Percentiles rank a stretch among this genome's conserved stretches.
These are phyloP conservation scores for Acinonyx jubatus DNA, from an alignment of 2,113 vertebrate genomes.

Conservation along the genomic window DNA sequence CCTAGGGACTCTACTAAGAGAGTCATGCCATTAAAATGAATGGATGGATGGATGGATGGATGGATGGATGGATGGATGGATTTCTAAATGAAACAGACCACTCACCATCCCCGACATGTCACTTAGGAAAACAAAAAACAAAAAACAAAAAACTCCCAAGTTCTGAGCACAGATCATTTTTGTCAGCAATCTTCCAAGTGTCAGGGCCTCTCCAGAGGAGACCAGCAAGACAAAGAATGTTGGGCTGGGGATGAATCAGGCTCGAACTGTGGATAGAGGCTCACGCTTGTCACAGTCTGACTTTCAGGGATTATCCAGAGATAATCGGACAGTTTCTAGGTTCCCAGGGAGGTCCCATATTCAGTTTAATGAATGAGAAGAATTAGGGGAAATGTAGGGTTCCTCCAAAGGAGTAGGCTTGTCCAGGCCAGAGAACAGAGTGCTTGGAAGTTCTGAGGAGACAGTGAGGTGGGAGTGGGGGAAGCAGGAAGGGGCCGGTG, in stretches of 20 bases:
- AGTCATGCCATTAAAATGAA: not conserved
- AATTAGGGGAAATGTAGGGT: not conserved
- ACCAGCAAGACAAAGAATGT: not conserved
- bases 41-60: not conserved
- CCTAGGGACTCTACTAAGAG: not conserved
- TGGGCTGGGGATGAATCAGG: not conserved
- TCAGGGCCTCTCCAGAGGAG: not conserved
- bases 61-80: not conserved
- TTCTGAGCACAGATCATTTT: not conserved
- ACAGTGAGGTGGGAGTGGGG: not conserved
- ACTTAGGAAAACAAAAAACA: not conserved
- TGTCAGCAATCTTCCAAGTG: not conserved
- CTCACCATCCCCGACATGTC: not conserved
- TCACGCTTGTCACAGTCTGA: not conserved
- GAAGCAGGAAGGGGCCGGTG: rapidly evolving
- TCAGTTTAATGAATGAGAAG: not conserved
- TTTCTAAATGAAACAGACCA: slow-evolving; percentile 23
- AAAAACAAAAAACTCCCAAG: not conserved
- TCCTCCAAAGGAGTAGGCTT: not conserved
- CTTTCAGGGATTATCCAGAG: not conserved
- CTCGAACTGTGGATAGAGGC: not conserved
- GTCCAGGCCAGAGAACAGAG: not conserved
- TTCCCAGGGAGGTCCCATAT: not conserved
- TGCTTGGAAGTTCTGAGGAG: not conserved
- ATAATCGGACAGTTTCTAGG: not conserved